Evolutionary conservation across 1,140 invertebrate species (phyloP).

Genomic region (Matsumurasca onukii): DNA sequence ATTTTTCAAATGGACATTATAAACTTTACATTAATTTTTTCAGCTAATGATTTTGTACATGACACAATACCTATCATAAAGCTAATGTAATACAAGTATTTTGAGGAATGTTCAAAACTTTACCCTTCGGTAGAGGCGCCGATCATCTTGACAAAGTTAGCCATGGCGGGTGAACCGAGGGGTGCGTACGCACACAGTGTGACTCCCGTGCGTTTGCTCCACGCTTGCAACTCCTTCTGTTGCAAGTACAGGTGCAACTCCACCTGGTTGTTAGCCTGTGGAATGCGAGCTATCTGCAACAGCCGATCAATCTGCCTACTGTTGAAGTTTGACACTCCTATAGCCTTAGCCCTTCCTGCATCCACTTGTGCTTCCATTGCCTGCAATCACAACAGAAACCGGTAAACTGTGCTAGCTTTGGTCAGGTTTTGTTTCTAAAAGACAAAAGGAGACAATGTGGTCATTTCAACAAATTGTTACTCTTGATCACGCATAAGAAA

Average conservation of each 20-base stretch:
- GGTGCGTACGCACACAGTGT: conserved; percentile 62
- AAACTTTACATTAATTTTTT: no score
- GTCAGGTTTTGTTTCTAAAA: background rate
- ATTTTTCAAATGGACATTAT: no score
- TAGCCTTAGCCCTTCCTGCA: conserved; percentile 51
- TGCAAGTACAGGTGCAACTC: conserved; percentile 64
- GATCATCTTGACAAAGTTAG: conserved; percentile 26
- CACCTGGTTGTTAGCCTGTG: conserved; percentile 47
- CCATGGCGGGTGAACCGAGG: conserved; percentile 49
- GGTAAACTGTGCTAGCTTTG: background rate
- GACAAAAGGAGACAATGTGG: background rate
- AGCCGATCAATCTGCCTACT: conserved; percentile 43
- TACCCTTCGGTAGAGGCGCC: conserved; percentile 22
- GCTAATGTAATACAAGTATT: no score
- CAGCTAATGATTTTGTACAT: no score
- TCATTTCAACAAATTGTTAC: background rate
- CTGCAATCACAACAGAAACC: conserved; percentile 38
- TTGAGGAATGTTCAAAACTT: no score
- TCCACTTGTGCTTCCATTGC: conserved; percentile 59
- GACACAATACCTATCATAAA: no score
- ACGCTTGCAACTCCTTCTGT: conserved; percentile 57
- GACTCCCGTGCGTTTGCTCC: conserved; percentile 57
- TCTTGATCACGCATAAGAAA: conserved; percentile 55
- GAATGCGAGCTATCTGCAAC: conserved; percentile 35
- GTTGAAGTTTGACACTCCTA: conserved; percentile 50